Percentiles rank a stretch among this genome's conserved stretches.
phyloP scores from a whole-genome alignment of 2,113 vertebrate genomes.

The Anhinga rufa region DNA sequence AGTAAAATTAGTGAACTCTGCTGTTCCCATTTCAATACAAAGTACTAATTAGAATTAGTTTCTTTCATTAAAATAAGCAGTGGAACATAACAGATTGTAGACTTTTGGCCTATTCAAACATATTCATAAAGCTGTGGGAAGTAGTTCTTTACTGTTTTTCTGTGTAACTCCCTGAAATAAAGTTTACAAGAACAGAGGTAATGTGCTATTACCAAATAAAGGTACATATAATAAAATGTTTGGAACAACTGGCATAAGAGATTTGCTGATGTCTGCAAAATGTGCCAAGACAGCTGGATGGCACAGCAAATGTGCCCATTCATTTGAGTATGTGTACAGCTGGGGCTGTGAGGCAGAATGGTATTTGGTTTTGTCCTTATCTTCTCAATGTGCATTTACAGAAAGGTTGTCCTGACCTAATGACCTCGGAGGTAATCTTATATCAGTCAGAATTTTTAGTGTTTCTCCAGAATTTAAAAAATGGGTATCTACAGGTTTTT shows the following conservation, averaged over 20 bases:
- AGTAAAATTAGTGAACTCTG: not conserved
- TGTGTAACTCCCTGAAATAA: not conserved
- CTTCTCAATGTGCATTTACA: not conserved
- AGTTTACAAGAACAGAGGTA: not conserved
- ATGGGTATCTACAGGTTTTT: not conserved
- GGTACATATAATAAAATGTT: not conserved
- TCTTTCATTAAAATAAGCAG: not conserved
- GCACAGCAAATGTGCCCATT: not conserved
- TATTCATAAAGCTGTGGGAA: not conserved
- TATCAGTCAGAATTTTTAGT: not conserved
- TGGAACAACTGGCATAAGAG: not conserved
- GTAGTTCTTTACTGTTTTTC: not conserved
- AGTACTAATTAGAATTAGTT: not conserved
- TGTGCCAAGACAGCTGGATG: constrained; percentile 5
- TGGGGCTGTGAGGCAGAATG: not conserved
- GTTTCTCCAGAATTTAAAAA: not conserved
- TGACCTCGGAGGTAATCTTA: not conserved
- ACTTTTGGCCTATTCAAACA: not conserved
- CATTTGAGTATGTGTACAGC: not conserved
- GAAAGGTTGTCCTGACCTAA: not conserved
- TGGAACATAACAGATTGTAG: not conserved
- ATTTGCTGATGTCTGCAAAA: not conserved
- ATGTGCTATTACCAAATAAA: not conserved
- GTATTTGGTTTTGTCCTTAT: not conserved
- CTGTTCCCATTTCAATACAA: not conserved